A percentile compares a stretch with the other conserved stretches of the same genome.
Conservation (phyloP, 2,797 vertebrate species). For the Cynodonichthys magdalenae region DNA sequence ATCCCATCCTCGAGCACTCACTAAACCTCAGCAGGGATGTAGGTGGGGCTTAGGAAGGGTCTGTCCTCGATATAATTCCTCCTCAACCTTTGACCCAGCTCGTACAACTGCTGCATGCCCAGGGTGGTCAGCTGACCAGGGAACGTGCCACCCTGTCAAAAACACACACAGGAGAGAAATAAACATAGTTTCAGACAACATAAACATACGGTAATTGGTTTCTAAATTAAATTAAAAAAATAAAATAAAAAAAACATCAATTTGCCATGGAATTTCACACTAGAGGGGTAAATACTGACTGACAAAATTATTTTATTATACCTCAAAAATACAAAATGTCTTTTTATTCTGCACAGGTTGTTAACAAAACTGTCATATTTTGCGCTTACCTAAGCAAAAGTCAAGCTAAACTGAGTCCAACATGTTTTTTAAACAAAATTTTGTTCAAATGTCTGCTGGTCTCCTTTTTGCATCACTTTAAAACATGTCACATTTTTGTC, state of each 20-base stretch:
- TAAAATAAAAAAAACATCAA: not conserved
- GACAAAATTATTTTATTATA: not conserved
- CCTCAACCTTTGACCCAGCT: conserved; percentile 88
- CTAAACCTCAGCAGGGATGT: conserved; percentile 89
- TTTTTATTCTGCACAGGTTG: too few relatives aligned
- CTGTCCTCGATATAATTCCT: conserved; percentile 86
- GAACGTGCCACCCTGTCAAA: conserved; percentile 85
- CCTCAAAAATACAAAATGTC: not conserved
- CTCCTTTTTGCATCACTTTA: not conserved
- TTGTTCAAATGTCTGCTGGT: not conserved
- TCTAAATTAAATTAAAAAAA: not conserved
- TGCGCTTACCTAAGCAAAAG: not conserved
- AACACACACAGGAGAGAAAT: conserved; percentile 24
- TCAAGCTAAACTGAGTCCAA: not conserved
- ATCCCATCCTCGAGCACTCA: conserved; percentile 78
- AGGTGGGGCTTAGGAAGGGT: conserved; percentile 85
- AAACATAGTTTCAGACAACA: conserved; percentile 1
- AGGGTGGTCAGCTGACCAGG: conserved; percentile 92
- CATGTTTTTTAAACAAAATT: not conserved
- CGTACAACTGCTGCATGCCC: conserved; percentile 94
- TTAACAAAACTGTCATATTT: not conserved
- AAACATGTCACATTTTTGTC: not conserved
- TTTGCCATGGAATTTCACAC: conserved; percentile 1
- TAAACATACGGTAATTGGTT: conserved; percentile 4
- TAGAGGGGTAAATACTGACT: conserved; percentile 17